Evolutionary conservation across 2,113 vertebrate species (phyloP).

Genomic region (Nansenia antarctica): DNA sequence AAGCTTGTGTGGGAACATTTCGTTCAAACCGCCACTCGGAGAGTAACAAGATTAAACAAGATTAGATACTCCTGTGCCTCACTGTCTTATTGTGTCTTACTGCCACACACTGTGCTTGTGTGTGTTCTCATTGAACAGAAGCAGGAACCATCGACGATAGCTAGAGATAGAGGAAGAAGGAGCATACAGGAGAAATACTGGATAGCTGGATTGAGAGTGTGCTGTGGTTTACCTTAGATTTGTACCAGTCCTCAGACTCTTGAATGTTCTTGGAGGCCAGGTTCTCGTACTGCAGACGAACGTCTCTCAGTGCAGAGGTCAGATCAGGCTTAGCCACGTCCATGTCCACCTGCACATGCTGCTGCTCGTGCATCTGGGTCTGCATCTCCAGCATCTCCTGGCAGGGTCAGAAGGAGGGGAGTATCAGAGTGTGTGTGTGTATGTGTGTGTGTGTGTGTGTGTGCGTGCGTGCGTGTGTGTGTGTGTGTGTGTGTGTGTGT

Average conservation of each 20-base stretch:
- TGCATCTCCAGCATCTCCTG: slow-evolving; percentile 93
- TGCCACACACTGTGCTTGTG: too few relatives aligned
- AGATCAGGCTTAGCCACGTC: slow-evolving; percentile 94
- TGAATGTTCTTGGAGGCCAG: slow-evolving; percentile 95
- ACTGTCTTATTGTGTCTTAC: too few relatives aligned
- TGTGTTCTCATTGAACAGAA: too few relatives aligned
- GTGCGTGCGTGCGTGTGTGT: not conserved
- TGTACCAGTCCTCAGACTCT: slow-evolving; percentile 97
- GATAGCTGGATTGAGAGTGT: not conserved
- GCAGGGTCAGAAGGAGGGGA: not conserved
- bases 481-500: not conserved
- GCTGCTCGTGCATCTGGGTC: slow-evolving; percentile 87
- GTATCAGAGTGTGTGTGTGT: not conserved
- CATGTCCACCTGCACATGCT: slow-evolving; percentile 90
- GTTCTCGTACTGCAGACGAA: slow-evolving; percentile 93
- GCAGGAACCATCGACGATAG: too few relatives aligned
- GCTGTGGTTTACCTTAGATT: slow-evolving; percentile 85
- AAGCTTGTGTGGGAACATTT: too few relatives aligned
- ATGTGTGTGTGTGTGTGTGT: not conserved
- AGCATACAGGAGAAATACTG: not conserved
- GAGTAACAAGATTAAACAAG: too few relatives aligned
- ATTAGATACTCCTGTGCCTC: too few relatives aligned
- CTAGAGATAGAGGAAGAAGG: not conserved
- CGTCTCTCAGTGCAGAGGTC: slow-evolving; percentile 91
- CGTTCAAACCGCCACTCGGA: too few relatives aligned